Evolutionary conservation across 2,113 vertebrate genomes (phyloP).

Genomic region (Calypte anna): DNA sequence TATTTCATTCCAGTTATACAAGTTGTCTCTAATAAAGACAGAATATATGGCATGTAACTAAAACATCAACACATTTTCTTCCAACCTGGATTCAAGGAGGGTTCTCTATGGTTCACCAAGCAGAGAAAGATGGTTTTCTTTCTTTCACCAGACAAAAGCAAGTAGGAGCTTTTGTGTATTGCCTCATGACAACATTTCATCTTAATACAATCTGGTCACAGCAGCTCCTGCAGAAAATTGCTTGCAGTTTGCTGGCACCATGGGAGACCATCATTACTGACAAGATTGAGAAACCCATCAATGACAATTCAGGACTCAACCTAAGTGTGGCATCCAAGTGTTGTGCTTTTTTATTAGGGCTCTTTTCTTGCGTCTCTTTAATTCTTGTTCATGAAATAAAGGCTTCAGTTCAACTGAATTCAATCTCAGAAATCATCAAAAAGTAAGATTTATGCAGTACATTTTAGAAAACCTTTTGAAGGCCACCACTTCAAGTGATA

Average conservation of each 20-base stretch:
- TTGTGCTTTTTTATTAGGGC: constrained; percentile 19
- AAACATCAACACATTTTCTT: background rate
- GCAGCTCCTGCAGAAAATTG: constrained; percentile 74
- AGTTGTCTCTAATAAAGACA: background rate
- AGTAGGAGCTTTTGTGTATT: constrained; percentile 46
- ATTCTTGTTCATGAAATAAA: constrained; percentile 68
- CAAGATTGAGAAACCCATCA: constrained; percentile 72
- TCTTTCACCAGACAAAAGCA: constrained; percentile 38
- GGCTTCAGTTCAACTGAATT: constrained; percentile 50
- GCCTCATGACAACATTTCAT: constrained; percentile 74
- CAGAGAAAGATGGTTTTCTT: constrained; percentile 26
- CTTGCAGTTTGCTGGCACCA: constrained; percentile 65
- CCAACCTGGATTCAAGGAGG: background rate
- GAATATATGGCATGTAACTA: background rate
- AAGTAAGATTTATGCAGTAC: constrained; percentile 51
- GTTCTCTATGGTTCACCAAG: constrained; percentile 31
- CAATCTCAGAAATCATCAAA: constrained; percentile 65
- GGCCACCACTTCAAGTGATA: background rate
- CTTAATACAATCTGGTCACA: constrained; percentile 74
- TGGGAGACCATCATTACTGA: constrained; percentile 70
- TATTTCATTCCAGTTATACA: background rate
- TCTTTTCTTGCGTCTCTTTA: constrained; percentile 66
- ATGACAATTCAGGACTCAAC: constrained; percentile 65
- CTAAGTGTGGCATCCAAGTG: constrained; percentile 38
- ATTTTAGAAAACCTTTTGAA: constrained; percentile 42